Evolutionary conservation across 2,888 invertebrate genomes (phyloP), one percentile per base, ranked within the genome.

Genomic region (Agrochola circellaris): DNA sequence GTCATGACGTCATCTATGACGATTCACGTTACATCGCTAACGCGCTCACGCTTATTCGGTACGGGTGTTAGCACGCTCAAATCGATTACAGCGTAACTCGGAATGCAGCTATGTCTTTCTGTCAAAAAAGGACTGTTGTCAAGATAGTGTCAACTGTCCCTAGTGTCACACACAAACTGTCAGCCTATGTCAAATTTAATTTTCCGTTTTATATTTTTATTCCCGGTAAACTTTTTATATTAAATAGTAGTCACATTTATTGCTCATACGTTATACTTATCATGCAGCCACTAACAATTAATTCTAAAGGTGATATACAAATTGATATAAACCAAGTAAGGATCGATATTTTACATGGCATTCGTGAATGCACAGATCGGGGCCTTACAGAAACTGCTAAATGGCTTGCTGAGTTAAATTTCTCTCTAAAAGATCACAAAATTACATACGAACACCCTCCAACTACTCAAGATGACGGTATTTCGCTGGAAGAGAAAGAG

Each of bases 391-490:
- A 99, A 90, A 98, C 98, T 83, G 98, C 98, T 34, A 99, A 99
- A 97, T 99, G 99, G 99, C 96, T 99, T 79, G 97, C 99, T 0
- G 99, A 99, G 94, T 95, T 99, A 92, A 98, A 98, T 94, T 98
- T 97, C 92, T 97, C 98, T 0, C 91, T 99, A 64, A 97, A 97
- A 90, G 97, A 98, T 89, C 97, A 98, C 48, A 97, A 97, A 93
- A 90, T 97, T 75, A 91, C 93, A 62, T 94, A 96, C 64, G 97
- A 97, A 84, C 97, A 98, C 74, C 91, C 95, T 64, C 85, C 91
- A n/a, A 89, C 87, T 15, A 90, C 93, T 5, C 91, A 94, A 7
- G 96, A 97, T 67, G 93, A 96, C 60, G 93, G 96, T 13, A 96
- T 97, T 67, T 93, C 95, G 15, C 96, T 95, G 45, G 97, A 98